Evolutionary conservation across 1,140 invertebrate species (phyloP), one percentile per base, ranked within the genome.

Genomic region (Thaumetopoea pityocampa): DNA sequence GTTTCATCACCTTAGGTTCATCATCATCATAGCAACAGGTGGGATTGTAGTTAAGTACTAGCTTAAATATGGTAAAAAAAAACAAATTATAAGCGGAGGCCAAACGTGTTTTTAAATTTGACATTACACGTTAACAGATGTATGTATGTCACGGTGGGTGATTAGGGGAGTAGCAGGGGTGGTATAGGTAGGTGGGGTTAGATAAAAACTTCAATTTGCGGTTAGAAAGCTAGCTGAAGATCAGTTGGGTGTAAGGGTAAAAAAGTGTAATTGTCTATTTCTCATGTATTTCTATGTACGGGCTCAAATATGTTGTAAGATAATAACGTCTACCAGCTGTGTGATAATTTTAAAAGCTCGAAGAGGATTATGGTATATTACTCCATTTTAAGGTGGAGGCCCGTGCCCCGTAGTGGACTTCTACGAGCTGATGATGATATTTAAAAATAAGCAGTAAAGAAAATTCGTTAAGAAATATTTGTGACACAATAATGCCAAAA

Each of bases 101-200:
- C 32, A 23, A 49, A 49, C 30, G 14, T 42, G 33, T 42, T 11
- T 32, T 49, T 49, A 49, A 41, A 43, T 42, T 42, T 49, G 46
- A 49, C 46, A 49, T 49, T 49, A 41, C 32, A 30, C 37, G 33
- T 35, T 34, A 40, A 27, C 23, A 38, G 8, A 3, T 26, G 20
- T 33, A 35, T 30, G 26, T 49, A 38, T 26, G 46, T 49, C 23
- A 49, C 16, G 46, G 46, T 32, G n/a, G 26, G 37, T 42, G 38
- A 35, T 32, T 16, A 5, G 20, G 12, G 12, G 28, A 5, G 17
- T 41, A 32, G 19, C 24, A n/a, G n/a, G n/a, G n/a, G n/a, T n/a
- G n/a, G n/a, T 23, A 29, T 12, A n/a, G 6, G 18, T 11, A 38
- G 12, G 12, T 40, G 34, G 18, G 14, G 6, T 48, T 29, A 35